These are phyloP conservation scores for Oscheius sp. DNA, from an alignment of 2,888 invertebrate genomes.

Conservation along the genomic window DNA sequence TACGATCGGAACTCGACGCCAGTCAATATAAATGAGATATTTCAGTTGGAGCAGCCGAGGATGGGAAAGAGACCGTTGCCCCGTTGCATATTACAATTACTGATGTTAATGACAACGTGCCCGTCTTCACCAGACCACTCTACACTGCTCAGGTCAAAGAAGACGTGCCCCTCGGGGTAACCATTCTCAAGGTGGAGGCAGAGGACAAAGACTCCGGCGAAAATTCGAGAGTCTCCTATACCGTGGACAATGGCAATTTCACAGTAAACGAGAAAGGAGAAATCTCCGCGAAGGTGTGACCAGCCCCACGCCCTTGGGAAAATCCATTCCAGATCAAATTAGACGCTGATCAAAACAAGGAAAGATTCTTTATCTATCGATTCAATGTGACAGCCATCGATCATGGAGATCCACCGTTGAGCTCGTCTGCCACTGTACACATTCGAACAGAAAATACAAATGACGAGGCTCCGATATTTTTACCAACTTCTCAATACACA, in stretches of 20 bases:
- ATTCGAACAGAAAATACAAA: conserved; percentile 75
- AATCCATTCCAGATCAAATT: conserved; percentile 76
- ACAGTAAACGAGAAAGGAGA: conserved; percentile 94
- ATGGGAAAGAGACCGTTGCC: conserved; percentile 84
- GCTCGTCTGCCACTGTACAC: conserved; percentile 73
- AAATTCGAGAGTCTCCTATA: conserved; percentile 93
- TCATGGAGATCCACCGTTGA: conserved; percentile 71
- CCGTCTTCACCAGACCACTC: conserved; percentile 81
- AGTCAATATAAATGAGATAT: conserved; percentile 28
- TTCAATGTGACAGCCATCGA: conserved; percentile 75
- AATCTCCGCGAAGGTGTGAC: conserved; percentile 85
- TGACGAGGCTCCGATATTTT: conserved; percentile 74
- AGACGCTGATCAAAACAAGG: conserved; percentile 89
- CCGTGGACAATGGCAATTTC: conserved; percentile 91
- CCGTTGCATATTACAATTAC: conserved; percentile 56
- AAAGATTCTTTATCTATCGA: conserved; percentile 73
- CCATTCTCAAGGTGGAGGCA: conserved; percentile 82
- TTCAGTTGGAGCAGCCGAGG: conserved; percentile 88
- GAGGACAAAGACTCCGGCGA: conserved; percentile 85
- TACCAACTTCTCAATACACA: conserved; percentile 67
- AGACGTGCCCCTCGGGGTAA: conserved; percentile 90
- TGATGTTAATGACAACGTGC: conserved; percentile 72
- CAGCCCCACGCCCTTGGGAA: not conserved
- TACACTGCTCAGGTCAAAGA: conserved; percentile 96
- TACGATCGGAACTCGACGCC: conserved; percentile 7